These are phyloP conservation scores for Pasiphila rectangulata DNA, from an alignment of 2,888 invertebrate genomes.

Conservation along the genomic window DNA sequence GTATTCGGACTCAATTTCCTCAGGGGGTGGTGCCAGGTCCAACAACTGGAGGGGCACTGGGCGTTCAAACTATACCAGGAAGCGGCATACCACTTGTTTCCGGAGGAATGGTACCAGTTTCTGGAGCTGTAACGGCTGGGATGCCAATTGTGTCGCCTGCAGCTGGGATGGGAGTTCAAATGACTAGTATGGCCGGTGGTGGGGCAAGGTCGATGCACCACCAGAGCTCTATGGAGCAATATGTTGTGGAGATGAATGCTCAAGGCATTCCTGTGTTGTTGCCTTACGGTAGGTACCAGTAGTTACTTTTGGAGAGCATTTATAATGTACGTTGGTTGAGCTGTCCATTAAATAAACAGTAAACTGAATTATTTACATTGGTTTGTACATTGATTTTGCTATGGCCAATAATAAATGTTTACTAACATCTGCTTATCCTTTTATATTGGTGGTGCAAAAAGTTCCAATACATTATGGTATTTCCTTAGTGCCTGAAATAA, in stretches of 20 bases:
- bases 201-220: conserved; percentile 3
- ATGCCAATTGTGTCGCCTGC: not conserved
- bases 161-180: conserved; percentile 2
- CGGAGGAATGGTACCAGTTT: not conserved
- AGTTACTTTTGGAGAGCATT: not conserved
- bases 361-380: too few relatives aligned
- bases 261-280: conserved; percentile 18
- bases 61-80: not conserved
- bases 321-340: too few relatives aligned
- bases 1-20: not conserved
- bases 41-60: not conserved
- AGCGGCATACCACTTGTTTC: not conserved
- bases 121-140: not conserved
- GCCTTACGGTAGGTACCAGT: conserved; percentile 18
- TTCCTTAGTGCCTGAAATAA: conserved; percentile 41
- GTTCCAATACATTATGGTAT: not conserved
- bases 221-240: conserved; percentile 28
- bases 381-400: too few relatives aligned
- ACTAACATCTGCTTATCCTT: not conserved
- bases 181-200: not conserved
- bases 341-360: too few relatives aligned
- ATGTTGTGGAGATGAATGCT: conserved; percentile 27
- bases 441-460: not conserved
- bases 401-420: too few relatives aligned
- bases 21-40: conserved; percentile 2